Base-by-base conservation (phyloP, 2,797 vertebrate genomes). In the Oreochromis mossambicus region DNA sequence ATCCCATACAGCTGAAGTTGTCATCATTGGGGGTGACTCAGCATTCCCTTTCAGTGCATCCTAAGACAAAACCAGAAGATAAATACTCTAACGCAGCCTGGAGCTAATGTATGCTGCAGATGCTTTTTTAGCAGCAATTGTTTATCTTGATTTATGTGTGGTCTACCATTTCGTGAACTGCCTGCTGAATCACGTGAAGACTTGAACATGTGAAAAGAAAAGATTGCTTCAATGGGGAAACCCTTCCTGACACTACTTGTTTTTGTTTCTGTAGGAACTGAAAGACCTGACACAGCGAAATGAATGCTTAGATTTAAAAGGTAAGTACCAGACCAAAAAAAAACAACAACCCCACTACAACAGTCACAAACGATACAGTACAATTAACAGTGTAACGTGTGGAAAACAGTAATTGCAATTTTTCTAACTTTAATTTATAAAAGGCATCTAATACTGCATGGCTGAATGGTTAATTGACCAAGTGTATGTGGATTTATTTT, bases 281-380 rank as follows among this genome's bases (percentile, higher is more conserved):
- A 97, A 97, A 66, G 97, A 98, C 82, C 96, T 99, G 68, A 97
- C 97, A 19, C 97, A 96, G 89, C 96, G 98, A 92, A 97, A 98
- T 41, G 97, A 98, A 88, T 98, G 97, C 93, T 95, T 99, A 83
- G 98, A 99, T 92, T 96, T 99, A 8, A 99, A 98, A 97, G 98
- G 98, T 99, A 84, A 90, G 96, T 54, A 79, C 7, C 70, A 58
- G 78, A 78, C 51, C 68, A 73, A 78, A 78, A 50, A 66, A 54
- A 34, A 34, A 19, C 1, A 17, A 58, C 34, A 19, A 29, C 8
- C 6, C 3, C 63, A 24, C 12, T 21, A 70, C 12, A 26, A 41
- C 43, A 29, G 43, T 19, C 36, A 11, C 13, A 36, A 10, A 54
- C 12, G 10, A 21, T n/a, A 11, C 5, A 43, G 6, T 77, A 29